Evolutionary conservation across 2,888 invertebrate genomes (phyloP).

Genomic region (Monochamus alternatus): DNA sequence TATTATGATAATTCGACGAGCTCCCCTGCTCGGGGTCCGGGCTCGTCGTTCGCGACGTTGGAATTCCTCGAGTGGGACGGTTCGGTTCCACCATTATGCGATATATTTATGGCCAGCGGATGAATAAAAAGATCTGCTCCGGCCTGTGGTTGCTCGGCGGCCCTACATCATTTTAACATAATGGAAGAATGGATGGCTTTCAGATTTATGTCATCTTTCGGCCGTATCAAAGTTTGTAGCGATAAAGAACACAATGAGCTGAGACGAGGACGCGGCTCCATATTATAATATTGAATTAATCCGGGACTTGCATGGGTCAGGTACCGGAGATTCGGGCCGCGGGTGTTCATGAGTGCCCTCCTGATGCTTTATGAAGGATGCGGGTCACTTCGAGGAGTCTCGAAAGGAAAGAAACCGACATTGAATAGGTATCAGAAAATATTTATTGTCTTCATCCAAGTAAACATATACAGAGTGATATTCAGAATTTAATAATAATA

Average conservation of each 20-base stretch:
- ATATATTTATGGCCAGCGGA: constrained; percentile 63
- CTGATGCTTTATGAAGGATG: constrained; percentile 9
- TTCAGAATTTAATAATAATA: no score
- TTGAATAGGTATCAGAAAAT: no score
- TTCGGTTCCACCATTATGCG: constrained; percentile 60
- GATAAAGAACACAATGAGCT: constrained; percentile 64
- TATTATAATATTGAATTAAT: constrained; percentile 61
- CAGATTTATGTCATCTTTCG: constrained; percentile 70
- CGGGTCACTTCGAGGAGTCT: not conserved
- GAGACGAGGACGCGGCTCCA: constrained; percentile 54
- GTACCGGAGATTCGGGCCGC: constrained; percentile 38
- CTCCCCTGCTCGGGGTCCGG: constrained; percentile 30
- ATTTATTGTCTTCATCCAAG: no score
- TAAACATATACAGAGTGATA: no score
- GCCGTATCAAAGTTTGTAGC: constrained; percentile 67
- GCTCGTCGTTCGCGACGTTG: constrained; percentile 46
- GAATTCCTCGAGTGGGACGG: constrained; percentile 54
- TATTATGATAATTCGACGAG: constrained; percentile 43
- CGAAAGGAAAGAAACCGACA: no score
- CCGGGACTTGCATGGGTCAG: constrained; percentile 47
- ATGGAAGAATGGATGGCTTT: constrained; percentile 70
- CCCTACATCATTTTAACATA: constrained; percentile 70
- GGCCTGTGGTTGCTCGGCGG: constrained; percentile 57
- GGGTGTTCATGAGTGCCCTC: constrained; percentile 10
- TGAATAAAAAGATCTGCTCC: constrained; percentile 62